phyloP scores from a whole-genome alignment of 2,797 vertebrate genomes.

The Dicrostonyx torquatus region DNA sequence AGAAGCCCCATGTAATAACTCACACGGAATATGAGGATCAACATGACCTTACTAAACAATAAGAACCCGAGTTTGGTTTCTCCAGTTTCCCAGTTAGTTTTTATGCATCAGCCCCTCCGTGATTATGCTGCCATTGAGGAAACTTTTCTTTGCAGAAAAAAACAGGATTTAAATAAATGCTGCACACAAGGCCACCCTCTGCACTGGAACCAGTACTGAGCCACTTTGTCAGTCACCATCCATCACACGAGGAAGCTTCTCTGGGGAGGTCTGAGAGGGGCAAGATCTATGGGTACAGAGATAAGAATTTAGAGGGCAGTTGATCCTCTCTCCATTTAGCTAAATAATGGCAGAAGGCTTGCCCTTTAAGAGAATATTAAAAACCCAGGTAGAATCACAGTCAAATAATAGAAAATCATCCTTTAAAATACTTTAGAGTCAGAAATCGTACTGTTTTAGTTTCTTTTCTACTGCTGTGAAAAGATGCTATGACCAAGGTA shows the following conservation, averaged over 20 bases:
- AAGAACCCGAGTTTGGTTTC: background rate
- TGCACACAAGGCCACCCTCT: background rate
- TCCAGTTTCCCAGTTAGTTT: slow-evolving; percentile 40
- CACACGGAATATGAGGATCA: background rate
- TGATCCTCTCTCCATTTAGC: background rate
- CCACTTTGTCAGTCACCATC: background rate
- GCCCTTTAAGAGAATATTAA: background rate
- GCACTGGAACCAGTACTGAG: background rate
- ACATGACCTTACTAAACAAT: slow-evolving; percentile 12
- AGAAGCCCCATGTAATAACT: background rate
- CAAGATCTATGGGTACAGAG: background rate
- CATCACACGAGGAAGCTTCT: background rate
- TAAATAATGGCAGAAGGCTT: background rate
- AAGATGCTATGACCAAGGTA: background rate
- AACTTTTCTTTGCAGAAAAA: background rate
- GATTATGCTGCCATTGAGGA: background rate
- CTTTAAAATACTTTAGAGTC: background rate
- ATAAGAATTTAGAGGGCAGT: background rate
- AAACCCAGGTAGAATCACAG: slow-evolving; percentile 20
- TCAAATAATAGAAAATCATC: background rate
- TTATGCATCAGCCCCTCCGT: background rate
- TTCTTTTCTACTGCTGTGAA: background rate
- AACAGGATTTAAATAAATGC: background rate
- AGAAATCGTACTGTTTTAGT: background rate
- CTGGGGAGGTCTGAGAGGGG: background rate